Evolutionary conservation across 2,797 vertebrate genomes (phyloP).

Genomic region (Hozukius guyotensis): DNA sequence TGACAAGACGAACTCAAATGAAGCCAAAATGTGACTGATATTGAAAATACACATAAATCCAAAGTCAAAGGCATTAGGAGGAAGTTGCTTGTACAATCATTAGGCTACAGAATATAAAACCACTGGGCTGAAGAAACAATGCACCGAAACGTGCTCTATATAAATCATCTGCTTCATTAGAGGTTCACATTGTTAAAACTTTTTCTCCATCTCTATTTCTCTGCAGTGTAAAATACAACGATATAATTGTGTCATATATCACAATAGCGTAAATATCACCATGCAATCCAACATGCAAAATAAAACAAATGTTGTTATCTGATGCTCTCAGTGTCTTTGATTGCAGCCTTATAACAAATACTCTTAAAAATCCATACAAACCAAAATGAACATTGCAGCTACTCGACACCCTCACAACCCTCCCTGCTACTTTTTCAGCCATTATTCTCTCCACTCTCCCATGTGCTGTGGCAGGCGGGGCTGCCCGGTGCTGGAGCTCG

Average conservation of each 20-base stretch:
- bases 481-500: constrained; percentile 11
- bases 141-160: constrained; percentile 14
- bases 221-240: not conserved
- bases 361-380: not conserved
- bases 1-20: constrained; percentile 9
- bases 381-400: not conserved
- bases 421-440: constrained; percentile 1
- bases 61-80: not conserved
- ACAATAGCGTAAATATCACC: constrained; percentile 16
- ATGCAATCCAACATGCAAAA: constrained; percentile 17
- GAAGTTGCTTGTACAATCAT: constrained; percentile 17
- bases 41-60: not conserved
- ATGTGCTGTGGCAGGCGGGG: constrained; percentile 10
- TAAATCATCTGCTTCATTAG: constrained; percentile 43
- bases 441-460: constrained; percentile 20
- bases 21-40: constrained; percentile 4
- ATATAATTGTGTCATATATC: constrained; percentile 38
- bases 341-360: not conserved
- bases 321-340: not conserved
- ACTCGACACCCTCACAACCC: not conserved
- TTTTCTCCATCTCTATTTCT: constrained; percentile 22
- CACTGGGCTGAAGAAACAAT: not conserved
- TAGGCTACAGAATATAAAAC: constrained; percentile 4
- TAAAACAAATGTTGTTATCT: constrained; percentile 15
- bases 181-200: constrained; percentile 12